Conservation (phyloP, 53 echinoderm and acorn worm species). For the Echinarachnius parma region DNA sequence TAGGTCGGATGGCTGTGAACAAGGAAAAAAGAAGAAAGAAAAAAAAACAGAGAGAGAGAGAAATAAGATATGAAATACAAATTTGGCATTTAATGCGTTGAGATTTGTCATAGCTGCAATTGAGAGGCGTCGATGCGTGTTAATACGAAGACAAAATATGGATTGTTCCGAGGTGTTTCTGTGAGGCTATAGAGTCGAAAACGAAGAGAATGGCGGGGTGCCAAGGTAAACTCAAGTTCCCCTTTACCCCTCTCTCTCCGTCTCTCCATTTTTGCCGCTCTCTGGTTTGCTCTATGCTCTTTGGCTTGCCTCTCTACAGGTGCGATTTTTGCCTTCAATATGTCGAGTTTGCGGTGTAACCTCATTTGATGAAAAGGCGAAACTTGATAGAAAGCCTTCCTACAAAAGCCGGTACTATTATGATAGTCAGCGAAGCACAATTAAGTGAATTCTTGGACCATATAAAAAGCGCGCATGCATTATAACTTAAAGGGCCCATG, state of each 20-base stretch:
- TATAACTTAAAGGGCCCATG: conserved; percentile 29
- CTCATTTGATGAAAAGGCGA: conserved; percentile 37
- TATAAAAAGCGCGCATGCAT: background rate
- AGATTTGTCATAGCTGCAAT: conserved; percentile 26
- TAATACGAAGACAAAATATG: conserved; percentile 39
- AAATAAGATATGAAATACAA: background rate
- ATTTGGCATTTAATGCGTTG: conserved; percentile 38
- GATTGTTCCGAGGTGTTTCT: conserved; percentile 12
- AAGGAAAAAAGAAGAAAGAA: background rate
- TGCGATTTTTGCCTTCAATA: conserved; percentile 2
- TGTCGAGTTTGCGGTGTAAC: conserved; percentile 30
- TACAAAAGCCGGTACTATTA: conserved; percentile 43
- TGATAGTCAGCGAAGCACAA: conserved; percentile 32
- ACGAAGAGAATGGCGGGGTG: conserved; percentile 16
- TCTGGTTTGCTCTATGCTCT: no score
- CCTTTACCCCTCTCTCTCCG: no score
- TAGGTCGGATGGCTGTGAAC: no score
- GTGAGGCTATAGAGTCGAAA: conserved; percentile 19
- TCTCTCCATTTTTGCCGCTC: no score
- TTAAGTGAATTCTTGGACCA: conserved; percentile 17
- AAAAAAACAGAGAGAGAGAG: background rate
- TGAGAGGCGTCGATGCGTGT: conserved; percentile 21
- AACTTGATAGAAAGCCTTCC: conserved; percentile 43
- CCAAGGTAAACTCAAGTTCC: conserved; percentile 31
- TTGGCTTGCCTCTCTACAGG: conserved; percentile 10